Evolutionary conservation across 2,797 vertebrate species (phyloP).

Genomic region (Clarias laeviceps): DNA sequence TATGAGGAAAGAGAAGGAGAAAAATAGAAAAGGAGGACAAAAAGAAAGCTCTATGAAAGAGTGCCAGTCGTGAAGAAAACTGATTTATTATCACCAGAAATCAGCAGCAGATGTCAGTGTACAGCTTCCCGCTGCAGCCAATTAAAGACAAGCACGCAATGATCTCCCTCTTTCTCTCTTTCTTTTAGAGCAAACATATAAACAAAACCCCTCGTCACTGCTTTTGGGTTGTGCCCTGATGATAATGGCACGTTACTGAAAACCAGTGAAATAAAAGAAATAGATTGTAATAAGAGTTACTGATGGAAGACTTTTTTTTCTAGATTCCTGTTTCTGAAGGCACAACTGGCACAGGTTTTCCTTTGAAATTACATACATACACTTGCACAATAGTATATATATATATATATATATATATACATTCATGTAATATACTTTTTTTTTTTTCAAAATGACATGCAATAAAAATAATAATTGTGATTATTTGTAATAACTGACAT

Average conservation of each 20-base stretch:
- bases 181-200: constrained; percentile 32
- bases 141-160: constrained; percentile 81
- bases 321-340: background rate
- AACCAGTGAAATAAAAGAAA: background rate
- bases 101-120: constrained; percentile 83
- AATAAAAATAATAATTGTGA: constrained; percentile 6
- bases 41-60: constrained; percentile 72
- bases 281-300: background rate
- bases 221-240: background rate
- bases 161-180: constrained; percentile 58
- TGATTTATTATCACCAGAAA: constrained; percentile 90
- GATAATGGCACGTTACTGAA: background rate
- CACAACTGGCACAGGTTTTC: background rate
- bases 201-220: constrained; percentile 13
- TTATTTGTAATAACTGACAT: background rate
- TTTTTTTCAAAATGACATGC: background rate
- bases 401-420: no score
- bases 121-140: constrained; percentile 80
- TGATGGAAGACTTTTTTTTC: background rate
- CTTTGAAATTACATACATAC: constrained; percentile 3
- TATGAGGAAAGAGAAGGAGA: constrained; percentile 54
- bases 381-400: background rate
- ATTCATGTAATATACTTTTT: background rate
- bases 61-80: constrained; percentile 74
- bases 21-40: constrained; percentile 57